Evolutionary conservation across 2,797 vertebrate species (phyloP), one percentile per base, ranked within the genome.

Genomic region (Geotrypetes seraphini): DNA sequence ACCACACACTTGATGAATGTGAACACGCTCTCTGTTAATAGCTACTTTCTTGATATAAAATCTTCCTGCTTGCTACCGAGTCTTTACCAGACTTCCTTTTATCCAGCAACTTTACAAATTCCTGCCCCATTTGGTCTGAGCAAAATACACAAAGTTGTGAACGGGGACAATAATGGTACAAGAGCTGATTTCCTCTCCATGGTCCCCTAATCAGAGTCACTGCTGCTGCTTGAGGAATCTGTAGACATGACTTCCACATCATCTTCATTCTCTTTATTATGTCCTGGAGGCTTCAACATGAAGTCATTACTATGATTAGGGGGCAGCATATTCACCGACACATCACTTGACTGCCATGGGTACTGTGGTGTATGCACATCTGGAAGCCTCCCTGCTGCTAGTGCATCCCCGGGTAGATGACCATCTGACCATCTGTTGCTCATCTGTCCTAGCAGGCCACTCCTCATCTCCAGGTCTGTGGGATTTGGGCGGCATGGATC

Each of bases 211-310:
- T 98, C 96, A 0, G 94, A 98, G 60, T 99, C 96, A 18, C 93
- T 97, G 63, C 93, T 99, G 63, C 93, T 97, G 66, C 91, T 96
- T 8, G 92, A 96, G 1, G 93, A 95, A 45, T 99, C 96, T 1
- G 96, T 99, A 17, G 92, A 96, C 92, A 99, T 98, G 48, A 89
- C 91, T 60, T 99, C 96, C 22, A 99, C 92, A 15, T 98, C 94
- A 36, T 98, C 94, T 78, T 99, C 94, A n/a, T 99, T 99, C 74
- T 99, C 94, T 47, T 99, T 99, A 63, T 99, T 99, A 69, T 97
- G 96, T 16, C 96, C 94, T 1, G 91, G 92, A 33, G 93, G 90
- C 63, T 97, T 95, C 55, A 98, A 44, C 50, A 90, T 67, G 19
- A 98, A 94, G 71, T 98, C 96, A 50, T 86, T 94, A 61, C 89